Conservation (phyloP, 1,140 invertebrate genomes). For the Chrysoperla carnea region DNA sequence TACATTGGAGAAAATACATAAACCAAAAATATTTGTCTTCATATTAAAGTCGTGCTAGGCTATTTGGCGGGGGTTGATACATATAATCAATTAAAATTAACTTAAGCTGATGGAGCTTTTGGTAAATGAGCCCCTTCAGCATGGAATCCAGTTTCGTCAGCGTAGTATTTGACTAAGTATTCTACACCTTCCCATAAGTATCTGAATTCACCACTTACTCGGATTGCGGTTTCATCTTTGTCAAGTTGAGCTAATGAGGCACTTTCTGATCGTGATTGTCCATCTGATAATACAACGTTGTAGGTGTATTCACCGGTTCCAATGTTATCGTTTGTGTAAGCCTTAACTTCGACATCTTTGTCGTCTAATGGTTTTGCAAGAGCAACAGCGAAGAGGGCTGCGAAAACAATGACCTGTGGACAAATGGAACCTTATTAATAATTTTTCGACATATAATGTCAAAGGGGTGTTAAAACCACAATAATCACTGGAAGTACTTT, state of each 20-base stretch:
- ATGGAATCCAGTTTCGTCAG: constrained; percentile 63
- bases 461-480: too few relatives aligned
- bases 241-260: constrained; percentile 33
- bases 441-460: too few relatives aligned
- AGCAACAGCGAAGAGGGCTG: constrained; percentile 25
- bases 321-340: constrained; percentile 32
- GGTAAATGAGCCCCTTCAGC: constrained; percentile 51
- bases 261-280: constrained; percentile 30
- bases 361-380: constrained; percentile 27
- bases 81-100: too few relatives aligned
- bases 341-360: constrained; percentile 30
- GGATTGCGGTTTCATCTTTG: constrained; percentile 34
- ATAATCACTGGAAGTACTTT: too few relatives aligned
- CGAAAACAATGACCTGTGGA: constrained; percentile 16
- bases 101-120: constrained; percentile 22
- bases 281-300: constrained; percentile 36
- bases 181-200: constrained; percentile 44
- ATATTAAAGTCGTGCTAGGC: too few relatives aligned
- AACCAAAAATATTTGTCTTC: too few relatives aligned
- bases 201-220: constrained; percentile 31
- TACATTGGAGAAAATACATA: too few relatives aligned
- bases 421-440: too few relatives aligned
- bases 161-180: constrained; percentile 52
- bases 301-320: constrained; percentile 21
- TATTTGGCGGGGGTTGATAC: too few relatives aligned